Evolutionary conservation across 1,140 invertebrate species (phyloP).

Genomic region (Drosophila albomicans): DNA sequence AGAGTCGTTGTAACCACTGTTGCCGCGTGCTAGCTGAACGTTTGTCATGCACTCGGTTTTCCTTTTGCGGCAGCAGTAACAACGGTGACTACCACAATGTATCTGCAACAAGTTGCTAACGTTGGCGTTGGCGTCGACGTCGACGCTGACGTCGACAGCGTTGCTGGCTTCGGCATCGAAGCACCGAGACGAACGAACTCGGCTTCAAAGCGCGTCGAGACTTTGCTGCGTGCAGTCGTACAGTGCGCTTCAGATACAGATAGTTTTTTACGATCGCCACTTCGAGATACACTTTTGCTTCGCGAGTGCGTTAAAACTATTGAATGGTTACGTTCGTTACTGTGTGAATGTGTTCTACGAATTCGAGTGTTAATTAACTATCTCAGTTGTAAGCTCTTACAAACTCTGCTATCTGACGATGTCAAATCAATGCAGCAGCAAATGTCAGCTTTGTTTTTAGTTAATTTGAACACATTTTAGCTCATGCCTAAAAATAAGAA

Average conservation of each 20-base stretch:
- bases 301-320: slow-evolving; percentile 41
- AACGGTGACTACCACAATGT: slow-evolving; percentile 55
- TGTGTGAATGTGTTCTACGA: slow-evolving; percentile 23
- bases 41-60: slow-evolving; percentile 77
- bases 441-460: slow-evolving; percentile 28
- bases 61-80: slow-evolving; percentile 69
- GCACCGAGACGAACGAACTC: slow-evolving; percentile 65
- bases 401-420: slow-evolving; percentile 16
- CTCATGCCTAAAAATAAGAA: slow-evolving; percentile 73
- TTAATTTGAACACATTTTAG: slow-evolving; percentile 44
- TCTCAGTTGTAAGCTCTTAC: slow-evolving; percentile 26
- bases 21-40: slow-evolving; percentile 73
- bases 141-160: slow-evolving; percentile 4
- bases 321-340: slow-evolving; percentile 6
- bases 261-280: slow-evolving; percentile 32
- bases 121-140: slow-evolving; percentile 11
- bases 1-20: slow-evolving; percentile 16
- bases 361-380: slow-evolving; percentile 44
- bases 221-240: slow-evolving; percentile 75
- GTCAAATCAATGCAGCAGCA: slow-evolving; percentile 27
- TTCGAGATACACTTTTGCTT: slow-evolving; percentile 59
- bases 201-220: slow-evolving; percentile 75
- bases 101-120: slow-evolving; percentile 81
- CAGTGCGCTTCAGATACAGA: slow-evolving; percentile 57
- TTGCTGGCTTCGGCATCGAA: slow-evolving; percentile 9